These are phyloP conservation scores for Electrophaes corylata DNA, from an alignment of 2,888 invertebrate species.

Conservation along the genomic window DNA sequence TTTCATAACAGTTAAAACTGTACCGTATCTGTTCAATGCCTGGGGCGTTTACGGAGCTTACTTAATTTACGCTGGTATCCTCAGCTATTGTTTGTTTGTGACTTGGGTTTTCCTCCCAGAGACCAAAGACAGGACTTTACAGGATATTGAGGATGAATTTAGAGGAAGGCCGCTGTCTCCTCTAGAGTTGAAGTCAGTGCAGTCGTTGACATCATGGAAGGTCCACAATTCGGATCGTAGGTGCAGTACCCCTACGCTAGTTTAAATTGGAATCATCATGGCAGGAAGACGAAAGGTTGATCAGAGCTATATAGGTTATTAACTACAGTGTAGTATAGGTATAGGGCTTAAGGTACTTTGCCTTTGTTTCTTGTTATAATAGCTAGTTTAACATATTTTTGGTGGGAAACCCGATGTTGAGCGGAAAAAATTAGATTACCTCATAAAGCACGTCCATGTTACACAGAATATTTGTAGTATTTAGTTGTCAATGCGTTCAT, in stretches of 20 bases:
- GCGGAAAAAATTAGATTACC: too few relatives aligned
- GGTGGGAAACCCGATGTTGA: too few relatives aligned
- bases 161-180: slow-evolving; percentile 55
- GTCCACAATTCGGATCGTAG: slow-evolving; percentile 48
- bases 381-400: too few relatives aligned
- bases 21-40: slow-evolving; percentile 54
- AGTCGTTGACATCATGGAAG: slow-evolving; percentile 55
- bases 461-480: too few relatives aligned
- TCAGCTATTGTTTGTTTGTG: slow-evolving; percentile 57
- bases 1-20: slow-evolving; percentile 65
- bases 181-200: slow-evolving; percentile 55
- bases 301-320: too few relatives aligned
- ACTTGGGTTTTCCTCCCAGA: slow-evolving; percentile 63
- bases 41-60: slow-evolving; percentile 62
- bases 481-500: too few relatives aligned
- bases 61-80: slow-evolving; percentile 53
- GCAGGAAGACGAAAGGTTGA: neutral
- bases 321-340: too few relatives aligned
- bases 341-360: too few relatives aligned
- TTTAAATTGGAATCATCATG: slow-evolving; percentile 47
- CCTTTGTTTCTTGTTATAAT: too few relatives aligned
- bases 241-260: slow-evolving; percentile 50
- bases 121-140: slow-evolving; percentile 70
- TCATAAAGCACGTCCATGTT: too few relatives aligned
- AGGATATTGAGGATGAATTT: slow-evolving; percentile 73